Conservation (phyloP, 2,113 vertebrate genomes). For the Struthidea cinerea region DNA sequence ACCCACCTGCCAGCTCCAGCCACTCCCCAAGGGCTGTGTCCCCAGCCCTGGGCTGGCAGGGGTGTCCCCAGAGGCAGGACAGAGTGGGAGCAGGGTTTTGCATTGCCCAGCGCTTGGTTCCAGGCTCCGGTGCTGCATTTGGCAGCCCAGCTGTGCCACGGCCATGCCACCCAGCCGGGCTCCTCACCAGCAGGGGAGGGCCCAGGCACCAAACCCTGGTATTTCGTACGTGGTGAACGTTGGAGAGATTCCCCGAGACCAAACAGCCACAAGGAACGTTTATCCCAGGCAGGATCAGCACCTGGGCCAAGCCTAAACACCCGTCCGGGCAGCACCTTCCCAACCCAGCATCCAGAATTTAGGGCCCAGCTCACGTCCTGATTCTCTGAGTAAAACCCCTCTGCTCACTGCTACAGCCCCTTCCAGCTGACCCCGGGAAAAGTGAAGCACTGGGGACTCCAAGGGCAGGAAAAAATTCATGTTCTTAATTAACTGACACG, state of each 20-base stretch:
- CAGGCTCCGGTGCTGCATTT: not conserved
- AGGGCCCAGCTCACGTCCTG: rapidly evolving
- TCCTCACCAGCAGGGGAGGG: not conserved
- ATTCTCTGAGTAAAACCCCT: not conserved
- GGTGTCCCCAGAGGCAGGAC: not conserved
- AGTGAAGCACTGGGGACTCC: not conserved
- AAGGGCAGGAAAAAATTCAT: not conserved
- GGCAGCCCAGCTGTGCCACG: rapidly evolving
- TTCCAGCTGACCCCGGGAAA: not conserved
- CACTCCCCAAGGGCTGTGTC: not conserved
- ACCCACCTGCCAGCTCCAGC: not conserved
- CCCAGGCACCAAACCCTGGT: too few species aligned
- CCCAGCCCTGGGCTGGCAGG: not conserved
- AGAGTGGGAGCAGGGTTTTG: not conserved
- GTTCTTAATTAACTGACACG: not conserved
- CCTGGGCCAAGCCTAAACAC: rapidly evolving
- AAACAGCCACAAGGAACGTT: rapidly evolving
- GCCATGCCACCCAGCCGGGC: not conserved
- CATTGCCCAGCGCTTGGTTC: not conserved
- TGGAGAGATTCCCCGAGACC: not conserved
- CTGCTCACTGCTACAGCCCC: not conserved
- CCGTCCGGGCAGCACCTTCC: not conserved
- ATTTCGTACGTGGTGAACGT: rapidly evolving
- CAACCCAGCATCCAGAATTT: not conserved
- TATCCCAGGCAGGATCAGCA: not conserved